Conservation (phyloP, 1,140 invertebrate species). For the Trachymyrmex cornetzi region DNA sequence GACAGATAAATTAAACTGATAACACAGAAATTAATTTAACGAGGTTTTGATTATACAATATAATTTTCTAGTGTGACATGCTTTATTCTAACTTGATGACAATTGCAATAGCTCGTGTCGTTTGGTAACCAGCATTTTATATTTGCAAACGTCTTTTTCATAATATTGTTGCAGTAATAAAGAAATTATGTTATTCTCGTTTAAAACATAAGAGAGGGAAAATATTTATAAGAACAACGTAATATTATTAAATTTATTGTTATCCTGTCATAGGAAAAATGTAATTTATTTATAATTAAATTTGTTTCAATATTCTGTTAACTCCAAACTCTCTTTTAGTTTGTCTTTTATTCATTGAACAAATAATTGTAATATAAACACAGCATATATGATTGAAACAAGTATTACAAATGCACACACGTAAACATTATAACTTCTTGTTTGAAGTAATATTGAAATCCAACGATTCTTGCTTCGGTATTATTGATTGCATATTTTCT, state of each 20-base stretch:
- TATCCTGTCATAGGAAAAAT: not conserved
- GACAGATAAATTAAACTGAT: slow-evolving; percentile 49
- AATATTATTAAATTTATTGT: slow-evolving; percentile 27
- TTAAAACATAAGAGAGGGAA: not conserved
- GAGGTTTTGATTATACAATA: slow-evolving; percentile 28
- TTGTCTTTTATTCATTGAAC: slow-evolving; percentile 25
- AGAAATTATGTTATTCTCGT: not conserved
- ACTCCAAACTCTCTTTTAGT: not conserved
- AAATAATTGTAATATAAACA: slow-evolving; percentile 7
- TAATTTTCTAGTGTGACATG: slow-evolving; percentile 7
- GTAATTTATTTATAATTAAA: not conserved
- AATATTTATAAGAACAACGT: not conserved
- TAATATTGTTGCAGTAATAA: slow-evolving; percentile 5
- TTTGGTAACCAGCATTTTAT: not conserved
- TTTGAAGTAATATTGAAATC: slow-evolving; percentile 14
- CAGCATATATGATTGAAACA: not conserved
- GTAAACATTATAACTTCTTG: slow-evolving; percentile 24
- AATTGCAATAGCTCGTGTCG: not conserved
- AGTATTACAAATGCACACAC: too few relatives aligned
- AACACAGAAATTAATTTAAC: slow-evolving; percentile 57
- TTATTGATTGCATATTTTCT: slow-evolving; percentile 52
- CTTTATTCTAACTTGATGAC: not conserved
- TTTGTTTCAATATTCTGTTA: not conserved
- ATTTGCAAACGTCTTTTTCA: not conserved
- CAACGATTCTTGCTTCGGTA: slow-evolving; percentile 6